Base-by-base conservation (phyloP, 2,113 vertebrate genomes). In the Eclectus roratus region DNA sequence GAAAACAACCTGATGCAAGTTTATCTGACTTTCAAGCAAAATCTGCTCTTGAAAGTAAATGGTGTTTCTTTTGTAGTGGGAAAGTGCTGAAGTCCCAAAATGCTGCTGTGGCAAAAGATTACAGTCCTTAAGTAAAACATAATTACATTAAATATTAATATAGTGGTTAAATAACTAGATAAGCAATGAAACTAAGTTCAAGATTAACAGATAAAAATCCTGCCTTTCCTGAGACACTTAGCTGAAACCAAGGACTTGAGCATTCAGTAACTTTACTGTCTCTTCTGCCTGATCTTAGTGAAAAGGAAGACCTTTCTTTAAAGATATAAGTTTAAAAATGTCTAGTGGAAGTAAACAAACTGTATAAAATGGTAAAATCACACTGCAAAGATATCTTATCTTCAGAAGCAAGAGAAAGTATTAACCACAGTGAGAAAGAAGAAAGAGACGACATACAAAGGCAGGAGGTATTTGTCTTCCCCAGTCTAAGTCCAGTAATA, bases 341-440 rank as follows among this genome's bases (percentile, higher is more conserved):
- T 15, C 17, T 65, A 37, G 12, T 33, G 56, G 47, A 46, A 93
- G 69, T 80, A 94, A 93, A 86, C 44, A 91, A 61, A 69, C 79
- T 78, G 71, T 76, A 60, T 49, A 72, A 37, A 95, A 86, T 35
- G 10, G 31, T 60, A 85, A 93, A 96, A 61, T 81, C 69, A 64
- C 66, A 64, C 41, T 78, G 24, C 60, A 77, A 79, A 8, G 31
- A 58, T 83, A 80, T 73, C 49, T 91, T 56, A 78, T 70, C 76
- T 83, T 92, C 81, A 91, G 80, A 89, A 64, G 60, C 14, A 72
- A 63, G 85, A 82, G 80, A 66, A 94, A 89, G 24, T 63, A 79
- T 85, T 85, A 85, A 55, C 9, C 66, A 18, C 8, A 58, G 12
- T 12, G 43, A 80, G 39, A 72, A 94, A 71, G 55, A 91, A 56